A percentile compares a stretch with the other conserved stretches of the same genome.
phyloP scores from a whole-genome alignment of 2,797 vertebrate species.

The Pipistrellus pygmaeus region DNA sequence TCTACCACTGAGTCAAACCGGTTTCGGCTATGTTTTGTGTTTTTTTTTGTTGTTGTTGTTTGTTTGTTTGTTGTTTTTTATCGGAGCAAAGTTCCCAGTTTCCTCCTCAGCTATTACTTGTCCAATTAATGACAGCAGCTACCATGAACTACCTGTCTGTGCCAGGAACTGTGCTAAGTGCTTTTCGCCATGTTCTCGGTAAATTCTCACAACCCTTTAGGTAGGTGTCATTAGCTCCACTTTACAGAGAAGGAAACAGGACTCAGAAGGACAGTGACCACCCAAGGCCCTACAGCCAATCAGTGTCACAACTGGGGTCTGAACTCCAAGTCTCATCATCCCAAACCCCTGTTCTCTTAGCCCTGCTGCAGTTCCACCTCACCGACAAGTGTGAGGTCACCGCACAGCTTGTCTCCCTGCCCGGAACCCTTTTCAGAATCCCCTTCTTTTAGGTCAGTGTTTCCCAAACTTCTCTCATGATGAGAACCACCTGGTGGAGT shows the following conservation, averaged over 20 bases:
- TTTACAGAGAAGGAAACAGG: slow-evolving; percentile 39
- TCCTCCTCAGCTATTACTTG: not conserved
- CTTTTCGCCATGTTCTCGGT: not conserved
- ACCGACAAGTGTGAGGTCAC: not conserved
- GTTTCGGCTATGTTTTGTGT: too few species aligned
- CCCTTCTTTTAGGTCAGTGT: not conserved
- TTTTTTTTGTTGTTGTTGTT: too few species aligned
- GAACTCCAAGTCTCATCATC: not conserved
- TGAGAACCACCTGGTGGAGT: too few species aligned
- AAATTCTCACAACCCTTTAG: slow-evolving; percentile 11
- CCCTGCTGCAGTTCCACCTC: not conserved
- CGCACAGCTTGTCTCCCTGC: not conserved
- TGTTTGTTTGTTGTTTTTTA: not conserved
- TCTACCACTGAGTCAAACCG: too few species aligned
- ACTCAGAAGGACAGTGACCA: not conserved
- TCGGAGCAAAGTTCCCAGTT: not conserved
- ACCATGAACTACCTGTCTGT: not conserved
- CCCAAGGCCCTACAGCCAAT: not conserved
- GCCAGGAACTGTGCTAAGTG: slow-evolving; percentile 6
- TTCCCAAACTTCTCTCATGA: too few species aligned
- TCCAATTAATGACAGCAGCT: not conserved
- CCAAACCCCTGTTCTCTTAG: not conserved
- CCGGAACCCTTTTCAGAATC: not conserved
- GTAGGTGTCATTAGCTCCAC: not conserved
- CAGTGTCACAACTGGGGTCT: slow-evolving; percentile 8